Conservation (phyloP, 1,140 invertebrate genomes). For the Drosophila pandora region DNA sequence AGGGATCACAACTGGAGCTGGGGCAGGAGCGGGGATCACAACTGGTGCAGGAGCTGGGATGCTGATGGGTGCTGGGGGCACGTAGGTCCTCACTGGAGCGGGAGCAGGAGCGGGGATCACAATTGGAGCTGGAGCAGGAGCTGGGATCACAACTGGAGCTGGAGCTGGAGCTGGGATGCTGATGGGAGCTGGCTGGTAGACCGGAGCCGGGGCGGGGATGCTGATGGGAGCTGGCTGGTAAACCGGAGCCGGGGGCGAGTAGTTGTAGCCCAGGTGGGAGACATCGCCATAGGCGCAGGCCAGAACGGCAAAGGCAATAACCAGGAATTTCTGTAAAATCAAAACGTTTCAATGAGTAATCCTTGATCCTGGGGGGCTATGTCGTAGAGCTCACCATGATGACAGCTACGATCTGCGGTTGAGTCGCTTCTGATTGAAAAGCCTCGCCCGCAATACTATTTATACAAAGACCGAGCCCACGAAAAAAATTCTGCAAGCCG, state of each 20-base stretch:
- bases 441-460: conserved; percentile 47
- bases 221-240: conserved; percentile 23
- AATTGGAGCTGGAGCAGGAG: conserved; percentile 12
- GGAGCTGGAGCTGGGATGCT: conserved; percentile 3
- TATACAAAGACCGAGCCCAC: conserved; percentile 45
- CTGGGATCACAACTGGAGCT: conserved; percentile 22
- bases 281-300: conserved; percentile 73
- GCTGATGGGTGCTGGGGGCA: conserved; percentile 18
- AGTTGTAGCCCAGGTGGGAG: conserved; percentile 68
- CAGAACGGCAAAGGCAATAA: conserved; percentile 72
- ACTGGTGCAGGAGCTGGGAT: conserved; percentile 30
- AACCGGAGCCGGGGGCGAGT: conserved; percentile 47
- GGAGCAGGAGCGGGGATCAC: conserved; percentile 14
- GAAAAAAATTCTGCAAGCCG: conserved; percentile 30
- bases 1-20: conserved; percentile 31
- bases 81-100: conserved; percentile 2
- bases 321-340: conserved; percentile 64
- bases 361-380: conserved; percentile 9
- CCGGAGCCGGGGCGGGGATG: conserved; percentile 18
- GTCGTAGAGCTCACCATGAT: conserved; percentile 53
- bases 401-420: conserved; percentile 42
- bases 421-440: conserved; percentile 56
- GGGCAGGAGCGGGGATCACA: conserved; percentile 6
- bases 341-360: conserved; percentile 9
- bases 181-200: conserved; percentile 4